A percentile compares a stretch with the other conserved stretches of the same genome.
Evolutionary conservation across 2,113 vertebrate species (phyloP).

Genomic region (Sakesphorus luctuosus): DNA sequence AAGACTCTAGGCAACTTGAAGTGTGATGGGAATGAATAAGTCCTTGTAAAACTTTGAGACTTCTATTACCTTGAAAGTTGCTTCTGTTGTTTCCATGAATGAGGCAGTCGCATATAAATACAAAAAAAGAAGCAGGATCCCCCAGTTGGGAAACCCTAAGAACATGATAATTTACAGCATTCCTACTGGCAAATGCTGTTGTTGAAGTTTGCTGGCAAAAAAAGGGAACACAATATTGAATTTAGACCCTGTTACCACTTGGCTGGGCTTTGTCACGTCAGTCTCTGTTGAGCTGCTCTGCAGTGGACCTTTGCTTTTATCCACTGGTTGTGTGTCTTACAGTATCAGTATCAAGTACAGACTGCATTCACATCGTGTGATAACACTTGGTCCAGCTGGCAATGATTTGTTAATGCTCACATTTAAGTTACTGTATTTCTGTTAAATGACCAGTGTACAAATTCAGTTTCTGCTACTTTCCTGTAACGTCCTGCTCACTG

Average conservation of each 20-base stretch:
- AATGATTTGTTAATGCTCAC: not conserved
- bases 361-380: not conserved
- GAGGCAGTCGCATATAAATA: not conserved
- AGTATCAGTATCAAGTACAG: not conserved
- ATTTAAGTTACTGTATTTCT: not conserved
- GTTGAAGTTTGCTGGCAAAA: not conserved
- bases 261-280: not conserved
- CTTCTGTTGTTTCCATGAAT: not conserved
- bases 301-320: not conserved
- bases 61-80: not conserved
- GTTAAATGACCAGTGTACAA: not conserved
- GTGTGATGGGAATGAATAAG: not conserved
- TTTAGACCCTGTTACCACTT: not conserved
- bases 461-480: not conserved
- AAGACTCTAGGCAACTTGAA: not conserved
- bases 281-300: not conserved
- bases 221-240: not conserved
- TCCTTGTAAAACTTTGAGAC: not conserved
- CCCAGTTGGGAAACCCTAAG: not conserved
- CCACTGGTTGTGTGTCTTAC: not conserved
- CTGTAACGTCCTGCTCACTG: not conserved
- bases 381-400: not conserved
- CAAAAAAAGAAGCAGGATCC: not conserved
- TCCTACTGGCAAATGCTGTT: not conserved
- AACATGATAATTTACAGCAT: not conserved